Conservation (phyloP, 2,797 vertebrate species). For the Capromys pilorides region DNA sequence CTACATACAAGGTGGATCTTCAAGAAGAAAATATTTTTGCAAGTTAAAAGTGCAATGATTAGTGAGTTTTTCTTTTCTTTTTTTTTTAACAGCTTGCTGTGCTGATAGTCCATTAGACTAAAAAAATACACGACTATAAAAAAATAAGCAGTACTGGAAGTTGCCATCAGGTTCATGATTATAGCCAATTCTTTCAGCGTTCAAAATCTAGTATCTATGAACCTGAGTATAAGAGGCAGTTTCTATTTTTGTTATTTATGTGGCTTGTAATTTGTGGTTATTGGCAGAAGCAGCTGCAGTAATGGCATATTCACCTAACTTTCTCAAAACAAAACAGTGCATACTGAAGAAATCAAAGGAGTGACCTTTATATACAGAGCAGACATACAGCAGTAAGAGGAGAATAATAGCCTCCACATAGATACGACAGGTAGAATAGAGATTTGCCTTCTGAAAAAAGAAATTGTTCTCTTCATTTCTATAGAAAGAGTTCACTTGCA, state of each 20-base stretch:
- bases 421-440: neutral
- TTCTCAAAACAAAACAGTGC: conserved; percentile 38
- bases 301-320: neutral
- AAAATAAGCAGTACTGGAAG: neutral
- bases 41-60: neutral
- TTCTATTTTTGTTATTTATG: neutral
- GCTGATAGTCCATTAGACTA: neutral
- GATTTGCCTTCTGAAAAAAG: neutral
- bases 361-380: neutral
- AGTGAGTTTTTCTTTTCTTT: neutral
- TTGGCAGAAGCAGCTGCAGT: conserved; percentile 33
- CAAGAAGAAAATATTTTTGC: neutral
- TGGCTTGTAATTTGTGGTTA: neutral
- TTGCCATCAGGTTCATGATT: neutral
- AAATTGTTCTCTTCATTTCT: neutral
- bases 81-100: neutral
- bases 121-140: neutral
- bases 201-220: neutral
- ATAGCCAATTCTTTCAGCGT: neutral
- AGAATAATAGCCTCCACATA: neutral
- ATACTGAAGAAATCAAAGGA: neutral
- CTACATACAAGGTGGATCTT: neutral
- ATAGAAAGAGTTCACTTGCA: neutral
- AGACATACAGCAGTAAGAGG: neutral
- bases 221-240: neutral